Evolutionary conservation across 2,113 vertebrate genomes (phyloP), one percentile per base, ranked within the genome.

Genomic region (Silurus glanis): DNA sequence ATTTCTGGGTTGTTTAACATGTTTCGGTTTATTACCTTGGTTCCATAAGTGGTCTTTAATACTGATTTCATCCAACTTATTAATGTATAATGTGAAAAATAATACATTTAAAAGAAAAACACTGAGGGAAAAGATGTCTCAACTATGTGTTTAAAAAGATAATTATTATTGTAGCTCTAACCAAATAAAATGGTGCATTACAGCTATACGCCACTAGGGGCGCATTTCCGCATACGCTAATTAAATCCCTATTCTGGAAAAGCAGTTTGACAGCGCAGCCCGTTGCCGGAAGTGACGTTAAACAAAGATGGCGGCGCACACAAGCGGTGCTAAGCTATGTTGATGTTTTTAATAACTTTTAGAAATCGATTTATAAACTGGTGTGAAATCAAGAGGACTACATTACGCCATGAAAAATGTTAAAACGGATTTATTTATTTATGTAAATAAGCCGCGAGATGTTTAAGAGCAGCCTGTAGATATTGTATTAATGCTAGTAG

Each of bases 261-360:
- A 37, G 37, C 37, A 37, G 37, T 37, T 37, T 37, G 37, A 37
- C 37, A 47, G n/a, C 45, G 1, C 3, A 6, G 12, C 1, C 21
- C 21, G 2, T 69, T 13, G 2, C 51, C 25, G 76, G 84, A 76
- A 72, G 55, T 81, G 85, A 81, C 78, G 85, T 61, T 21, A 0
- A 45, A 17, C 25, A 51, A 86, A 74, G 85, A 82, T 86, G 85
- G 85, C 79, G 9, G 19, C 64, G 66, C 47, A 16, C 83, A 78
- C 25, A 61, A 7, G 25, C 49, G 23, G 28, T 45, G 14, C 3
- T 5, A 62, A 49, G 19, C 45, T 76, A 51, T 37, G 66, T 78
- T 85, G 3, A 49, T 62, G 47, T 59, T 3, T 59, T 74, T 37
- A 37, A 17, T n/a, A 51, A 51, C 4, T 28, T 80, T 59, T 56